phyloP scores from a whole-genome alignment of 2,888 invertebrate genomes.

The Cerceris rybyensis region DNA sequence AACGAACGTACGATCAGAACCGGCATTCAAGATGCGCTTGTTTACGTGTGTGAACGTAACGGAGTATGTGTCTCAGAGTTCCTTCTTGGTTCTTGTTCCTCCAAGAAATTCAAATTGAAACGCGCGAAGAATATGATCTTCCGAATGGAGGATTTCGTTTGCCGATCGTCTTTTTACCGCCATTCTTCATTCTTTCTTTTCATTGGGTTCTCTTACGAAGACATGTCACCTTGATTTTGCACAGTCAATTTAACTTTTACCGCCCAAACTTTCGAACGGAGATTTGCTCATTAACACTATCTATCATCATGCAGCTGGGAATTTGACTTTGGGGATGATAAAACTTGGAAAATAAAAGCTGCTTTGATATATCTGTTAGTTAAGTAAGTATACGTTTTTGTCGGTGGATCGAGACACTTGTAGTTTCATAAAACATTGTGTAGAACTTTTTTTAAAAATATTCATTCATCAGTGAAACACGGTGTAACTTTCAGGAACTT shows the following conservation, averaged over 20 bases:
- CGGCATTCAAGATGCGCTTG: not conserved
- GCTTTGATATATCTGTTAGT: too few species aligned
- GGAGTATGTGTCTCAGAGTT: not conserved
- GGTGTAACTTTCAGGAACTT: too few species aligned
- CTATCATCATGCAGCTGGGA: not conserved
- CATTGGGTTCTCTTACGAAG: not conserved
- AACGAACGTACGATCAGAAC: not conserved
- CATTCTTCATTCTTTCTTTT: not conserved
- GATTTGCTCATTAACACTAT: too few species aligned
- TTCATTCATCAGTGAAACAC: too few species aligned
- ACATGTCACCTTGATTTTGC: not conserved
- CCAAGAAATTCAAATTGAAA: not conserved
- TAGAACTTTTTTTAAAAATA: too few species aligned
- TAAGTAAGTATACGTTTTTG: too few species aligned
- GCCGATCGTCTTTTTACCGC: not conserved
- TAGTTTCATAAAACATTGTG: too few species aligned
- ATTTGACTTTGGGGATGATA: not conserved
- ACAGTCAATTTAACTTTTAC: not conserved
- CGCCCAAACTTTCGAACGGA: not conserved
- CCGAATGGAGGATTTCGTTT: not conserved
- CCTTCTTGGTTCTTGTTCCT: not conserved
- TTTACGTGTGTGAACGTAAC: too few species aligned
- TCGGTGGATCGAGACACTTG: too few species aligned
- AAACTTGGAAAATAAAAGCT: too few species aligned
- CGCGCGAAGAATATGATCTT: not conserved